Base-by-base conservation (phyloP, 1,140 invertebrate genomes). In the Himalopsyche phryganea region DNA sequence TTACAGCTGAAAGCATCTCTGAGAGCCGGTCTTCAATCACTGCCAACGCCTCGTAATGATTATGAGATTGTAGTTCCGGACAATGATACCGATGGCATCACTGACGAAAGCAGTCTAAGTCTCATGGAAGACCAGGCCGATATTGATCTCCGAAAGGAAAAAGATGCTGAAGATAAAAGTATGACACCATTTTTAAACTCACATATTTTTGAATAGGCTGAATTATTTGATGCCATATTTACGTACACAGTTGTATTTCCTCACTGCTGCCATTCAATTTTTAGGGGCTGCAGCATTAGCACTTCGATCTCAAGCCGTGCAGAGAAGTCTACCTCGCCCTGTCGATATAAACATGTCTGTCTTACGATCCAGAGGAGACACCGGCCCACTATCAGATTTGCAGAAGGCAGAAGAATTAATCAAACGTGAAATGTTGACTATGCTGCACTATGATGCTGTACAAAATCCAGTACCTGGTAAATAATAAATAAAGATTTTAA, bases 11-110 rank as follows among this genome's bases (percentile, higher is more conserved):
- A 86, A 67, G 85, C 90, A 42, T 85, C 90, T 40, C 78, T 98
- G 7, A 82, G 84, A 41, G 81, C 83, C 51, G 88, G 89, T 1
- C 74, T 98, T 10, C 85, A 85, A 28, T 76, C 85, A 7, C 75
- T 99, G 51, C 98, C 97, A 3, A 70, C 83, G 19, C 97, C 98
- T 0, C 88, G 90, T 58, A 98, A 99, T 73, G 96, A 99, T 76
- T 99, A 96, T 76, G 96, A 99, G 77, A 97, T 99, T 69, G 94
- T 98, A 38, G 89, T 98, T 7, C 93, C 94, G 0, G 92, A 96
- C 59, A 84, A 90, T 35, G 91, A 95, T 64, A 77, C 82, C 18
- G 80, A 80, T 10, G 82, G 83, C 53, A 79, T 79, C 2, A 76
- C 77, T 28, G 71, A 76, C 11, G 66, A 71, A 0, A 66, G 78